These are phyloP conservation scores for Okapia johnstoni DNA, from an alignment of 2,113 vertebrate species.

Conservation along the genomic window DNA sequence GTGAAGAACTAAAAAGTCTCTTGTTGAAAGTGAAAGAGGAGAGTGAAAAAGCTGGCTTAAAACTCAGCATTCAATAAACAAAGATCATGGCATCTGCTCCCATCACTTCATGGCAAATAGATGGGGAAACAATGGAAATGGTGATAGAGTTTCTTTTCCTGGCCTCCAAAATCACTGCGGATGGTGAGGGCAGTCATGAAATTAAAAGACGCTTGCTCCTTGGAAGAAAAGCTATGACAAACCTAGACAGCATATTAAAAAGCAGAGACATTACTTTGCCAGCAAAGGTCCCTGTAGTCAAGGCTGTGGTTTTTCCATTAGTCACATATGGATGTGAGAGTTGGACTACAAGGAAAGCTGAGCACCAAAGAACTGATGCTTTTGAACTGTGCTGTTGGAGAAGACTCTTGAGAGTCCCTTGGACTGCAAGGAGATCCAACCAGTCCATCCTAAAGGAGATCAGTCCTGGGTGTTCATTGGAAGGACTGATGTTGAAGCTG, in stretches of 20 bases:
- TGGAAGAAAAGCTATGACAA: not conserved
- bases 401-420: not conserved
- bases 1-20: not conserved
- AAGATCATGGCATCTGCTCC: not conserved
- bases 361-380: not conserved
- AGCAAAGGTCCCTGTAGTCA: not conserved
- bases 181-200: not conserved
- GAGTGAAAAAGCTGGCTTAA: not conserved
- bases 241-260: not conserved
- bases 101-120: not conserved
- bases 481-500: not conserved
- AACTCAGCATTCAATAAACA: not conserved
- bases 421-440: not conserved
- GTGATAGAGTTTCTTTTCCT: not conserved
- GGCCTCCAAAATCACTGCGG: not conserved
- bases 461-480: not conserved
- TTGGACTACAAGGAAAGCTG: not conserved
- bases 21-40: not conserved
- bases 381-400: not conserved
- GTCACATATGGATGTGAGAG: not conserved
- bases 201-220: not conserved
- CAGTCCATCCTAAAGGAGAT: not conserved
- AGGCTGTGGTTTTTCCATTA: not conserved
- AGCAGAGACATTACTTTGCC: not conserved
- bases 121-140: not conserved